phyloP scores from a whole-genome alignment of 2,888 invertebrate genomes.

The Thereva nobilitata region DNA sequence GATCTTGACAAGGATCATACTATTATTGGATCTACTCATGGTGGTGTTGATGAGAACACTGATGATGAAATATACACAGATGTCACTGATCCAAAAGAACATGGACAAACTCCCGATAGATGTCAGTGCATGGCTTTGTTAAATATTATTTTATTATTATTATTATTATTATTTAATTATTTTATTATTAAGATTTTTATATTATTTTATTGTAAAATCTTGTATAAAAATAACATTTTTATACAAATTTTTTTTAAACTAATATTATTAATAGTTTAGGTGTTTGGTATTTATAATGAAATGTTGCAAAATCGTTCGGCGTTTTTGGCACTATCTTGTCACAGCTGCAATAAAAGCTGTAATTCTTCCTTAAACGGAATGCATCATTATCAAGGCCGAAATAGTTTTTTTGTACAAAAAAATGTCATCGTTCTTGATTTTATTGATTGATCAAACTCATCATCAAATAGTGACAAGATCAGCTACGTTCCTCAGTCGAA shows the following conservation, averaged over 20 bases:
- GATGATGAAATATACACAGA: constrained; percentile 48
- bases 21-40: constrained; percentile 15
- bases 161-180: constrained; percentile 29
- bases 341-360: no score
- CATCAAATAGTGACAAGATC: no score
- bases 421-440: no score
- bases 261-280: no score
- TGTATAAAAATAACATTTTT: neutral
- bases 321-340: no score
- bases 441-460: no score
- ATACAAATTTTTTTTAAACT: neutral
- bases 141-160: constrained; percentile 38
- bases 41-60: constrained; percentile 40
- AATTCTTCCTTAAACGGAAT: no score
- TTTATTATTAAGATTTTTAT: constrained; percentile 20
- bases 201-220: neutral
- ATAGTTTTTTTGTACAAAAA: no score
- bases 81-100: constrained; percentile 37
- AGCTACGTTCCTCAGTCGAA: no score
- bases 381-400: no score
- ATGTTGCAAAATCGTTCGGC: no score
- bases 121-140: constrained; percentile 44
- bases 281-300: no score
- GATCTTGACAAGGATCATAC: constrained; percentile 24
- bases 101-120: constrained; percentile 36